Base-by-base conservation (phyloP, 2,888 invertebrate genomes). In the Hemithea aestivaria region DNA sequence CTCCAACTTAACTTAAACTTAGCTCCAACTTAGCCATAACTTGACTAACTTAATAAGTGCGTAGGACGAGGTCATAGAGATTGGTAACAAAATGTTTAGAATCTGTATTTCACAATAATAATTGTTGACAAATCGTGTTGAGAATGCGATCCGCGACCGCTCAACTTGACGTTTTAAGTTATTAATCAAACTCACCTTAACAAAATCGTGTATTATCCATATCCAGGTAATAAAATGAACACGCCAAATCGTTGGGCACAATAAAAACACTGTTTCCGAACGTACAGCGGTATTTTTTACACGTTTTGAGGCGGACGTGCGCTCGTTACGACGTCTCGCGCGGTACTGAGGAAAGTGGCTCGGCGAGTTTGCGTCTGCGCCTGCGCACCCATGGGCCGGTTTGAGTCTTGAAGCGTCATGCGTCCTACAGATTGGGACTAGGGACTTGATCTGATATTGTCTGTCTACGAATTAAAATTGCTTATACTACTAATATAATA, bases 341-440 rank as follows among this genome's bases (percentile, higher is more conserved):
- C 74, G 66, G 67, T 71, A 83, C 84, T 84, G 60, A 53, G 46
- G 66, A 72, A 73, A 79, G 79, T 75, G 58, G 81, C 71, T 62
- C 50, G 75, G 76, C 64, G 61, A 65, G 76, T 80, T 58, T 60
- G 67, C 73, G 73, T n/a, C 59, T 66, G 71, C 79, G 75, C 72
- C 57, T 56, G 73, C 77, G 75, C 73, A 60, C 48, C 37, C 69
- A 72, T 76, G 71, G 81, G 74, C 84, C 84, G 84, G 84, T 83
- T 83, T 48, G 46, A 36, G 25, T 33, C 16, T 16, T 5, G 16
- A 16, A 28, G 35, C 16, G 16, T 16, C 16, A 16, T 35, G 35
- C 48, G 48, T 46, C 48, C 50, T 40, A 49, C 45, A 50, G 49
- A 42, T 44, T 44, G 42, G 36, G 49, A 36, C 31, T 37, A 29